Evolutionary conservation across 2,888 invertebrate genomes (phyloP), one percentile per base, ranked within the genome.

Genomic region (Yponomeuta evonymella): DNA sequence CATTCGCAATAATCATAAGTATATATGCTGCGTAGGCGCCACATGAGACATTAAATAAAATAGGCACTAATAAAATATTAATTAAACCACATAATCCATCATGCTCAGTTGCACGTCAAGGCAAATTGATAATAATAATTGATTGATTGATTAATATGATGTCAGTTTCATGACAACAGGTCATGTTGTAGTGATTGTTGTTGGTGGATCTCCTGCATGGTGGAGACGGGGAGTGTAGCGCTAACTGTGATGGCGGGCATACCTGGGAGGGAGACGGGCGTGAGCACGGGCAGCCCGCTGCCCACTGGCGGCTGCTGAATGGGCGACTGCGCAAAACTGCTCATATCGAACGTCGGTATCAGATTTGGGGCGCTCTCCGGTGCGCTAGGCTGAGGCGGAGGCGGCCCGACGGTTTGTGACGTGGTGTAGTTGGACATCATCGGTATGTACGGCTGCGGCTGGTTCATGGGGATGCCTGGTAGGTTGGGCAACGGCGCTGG

Each of bases 241-340:
- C 95, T 96, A 15, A 96, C 96, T 29, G 96, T 96, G 74, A 96
- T 95, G 12, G 96, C 95, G 30, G 96, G 96, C 95, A 96, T 95
- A 58, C 96, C 96, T 2, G 96, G 96, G 75, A 96, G 86, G 15
- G 95, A 94, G 67, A 96, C 94, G 0, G 96, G 95, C 0, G 95
- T 95, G 48, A 95, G 94, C 23, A 95, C 93, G 1, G 93, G 89
- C 48, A 91, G 77, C 4, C 90, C 89, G 12, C 81, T 79, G 12
- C 86, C 79, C 48, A 85, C 76, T 3, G 85, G 85, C 15, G 88
- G 90, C 1, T 84, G 87, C 74, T 86, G 87, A 67, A 88, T 82
- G 2, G 86, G 82, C 1, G 87, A 76, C 74, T 82, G 83, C 58
- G 81, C 75, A 74, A 90, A 91, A 75, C 78, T 89, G 74, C 85